phyloP scores from a whole-genome alignment of 1,140 invertebrate genomes.

The Trachelipus rathkii region DNA sequence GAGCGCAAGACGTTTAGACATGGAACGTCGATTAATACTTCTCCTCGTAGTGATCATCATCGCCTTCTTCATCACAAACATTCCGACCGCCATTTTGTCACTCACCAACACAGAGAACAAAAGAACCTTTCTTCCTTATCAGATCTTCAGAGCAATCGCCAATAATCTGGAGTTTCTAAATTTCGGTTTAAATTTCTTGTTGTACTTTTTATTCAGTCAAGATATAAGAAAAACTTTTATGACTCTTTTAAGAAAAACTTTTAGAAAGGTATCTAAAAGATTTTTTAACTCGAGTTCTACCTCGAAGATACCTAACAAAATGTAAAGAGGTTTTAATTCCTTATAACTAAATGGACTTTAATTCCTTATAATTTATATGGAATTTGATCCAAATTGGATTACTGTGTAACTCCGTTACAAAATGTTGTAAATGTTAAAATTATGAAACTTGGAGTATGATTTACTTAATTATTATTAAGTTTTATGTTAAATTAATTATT shows the following conservation, averaged over 20 bases:
- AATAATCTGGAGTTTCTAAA: slow-evolving; percentile 49
- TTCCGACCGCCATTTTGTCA: slow-evolving; percentile 51
- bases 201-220: slow-evolving; percentile 49
- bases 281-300: neutral
- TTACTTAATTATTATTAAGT: no score
- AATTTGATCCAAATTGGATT: no score
- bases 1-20: slow-evolving; percentile 49
- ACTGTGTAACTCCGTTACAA: no score
- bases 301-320: neutral
- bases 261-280: neutral
- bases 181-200: slow-evolving; percentile 49
- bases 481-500: no score
- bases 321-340: no score
- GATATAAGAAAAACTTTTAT: slow-evolving; percentile 48
- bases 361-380: no score
- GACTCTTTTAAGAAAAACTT: slow-evolving; percentile 29
- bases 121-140: slow-evolving; percentile 46
- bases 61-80: slow-evolving; percentile 53
- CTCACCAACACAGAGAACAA: slow-evolving; percentile 49
- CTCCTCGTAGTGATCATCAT: slow-evolving; percentile 52
- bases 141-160: slow-evolving; percentile 48
- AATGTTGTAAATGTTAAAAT: no score
- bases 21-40: slow-evolving; percentile 52
- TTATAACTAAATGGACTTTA: no score
- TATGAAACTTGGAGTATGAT: no score